Evolutionary conservation across 2,113 vertebrate species (phyloP), one percentile per base, ranked within the genome.

Genomic region (Mesitornis unicolor): DNA sequence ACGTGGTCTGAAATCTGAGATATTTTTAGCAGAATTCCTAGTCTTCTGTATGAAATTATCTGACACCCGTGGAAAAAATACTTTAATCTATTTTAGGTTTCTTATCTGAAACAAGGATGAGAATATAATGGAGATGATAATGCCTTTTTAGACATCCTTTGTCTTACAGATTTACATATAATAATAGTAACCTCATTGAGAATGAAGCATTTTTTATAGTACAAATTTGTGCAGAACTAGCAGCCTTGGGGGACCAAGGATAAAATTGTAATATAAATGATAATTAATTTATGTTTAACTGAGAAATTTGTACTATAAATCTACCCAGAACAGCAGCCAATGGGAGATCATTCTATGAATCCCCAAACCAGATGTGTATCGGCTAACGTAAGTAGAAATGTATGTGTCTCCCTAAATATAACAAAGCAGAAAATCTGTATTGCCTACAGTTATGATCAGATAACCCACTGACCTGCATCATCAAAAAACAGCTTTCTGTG

Each of bases 241-340:
- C 50, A 91, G 93, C 81, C 75, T 87, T 85, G 11, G 35, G 56
- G 51, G 33, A 67, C 53, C 43, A 91, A 79, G 61, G 13, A 77
- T 90, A 91, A 82, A 61, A 59, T 3, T 68, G 48, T 57, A 90
- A 82, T 79, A 89, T 54, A 94, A 95, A 84, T 94, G 24, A 73
- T 92, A 91, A 95, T 95, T 87, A 87, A 92, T 97, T 95, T 94
- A 57, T 75, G 82, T 84, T 92, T 92, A 77, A 73, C 84, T 53
- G 56, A 36, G 69, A 80, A 89, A 48, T 83, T 47, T 77, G 47
- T 60, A 59, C n/a, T 68, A 64, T 83, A 80, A 90, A 89, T 74
- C 73, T 22, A 61, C 54, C 53, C 54, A 75, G 61, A 88, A 65
- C 15, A 84, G 57, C 59, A 79, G 48, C 59, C 84, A 87, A 57